A percentile compares a stretch with the other conserved stretches of the same genome.
Evolutionary conservation across 2,888 invertebrate genomes (phyloP).

Genomic region (Odontothrips loti): DNA sequence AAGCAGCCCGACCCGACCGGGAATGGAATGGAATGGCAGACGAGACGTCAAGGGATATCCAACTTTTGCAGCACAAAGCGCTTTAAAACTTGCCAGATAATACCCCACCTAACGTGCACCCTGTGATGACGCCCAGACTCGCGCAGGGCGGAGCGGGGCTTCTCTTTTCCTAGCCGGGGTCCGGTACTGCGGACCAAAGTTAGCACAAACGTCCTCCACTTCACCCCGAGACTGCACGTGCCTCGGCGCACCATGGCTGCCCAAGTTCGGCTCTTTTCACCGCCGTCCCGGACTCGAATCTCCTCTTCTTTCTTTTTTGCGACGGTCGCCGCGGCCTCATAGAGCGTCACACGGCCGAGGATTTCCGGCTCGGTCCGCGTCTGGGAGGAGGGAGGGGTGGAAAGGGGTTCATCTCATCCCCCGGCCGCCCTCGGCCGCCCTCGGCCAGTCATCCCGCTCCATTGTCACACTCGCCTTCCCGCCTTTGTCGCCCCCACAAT

Average conservation of each 20-base stretch:
- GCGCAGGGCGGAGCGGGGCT: no score
- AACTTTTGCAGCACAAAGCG: no score
- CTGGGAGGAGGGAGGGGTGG: neutral
- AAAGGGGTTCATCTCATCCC: neutral
- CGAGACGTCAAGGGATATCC: no score
- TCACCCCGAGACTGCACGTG: no score
- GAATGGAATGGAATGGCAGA: no score
- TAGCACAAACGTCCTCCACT: no score
- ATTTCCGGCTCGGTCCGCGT: neutral
- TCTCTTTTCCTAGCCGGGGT: no score
- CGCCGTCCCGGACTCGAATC: neutral
- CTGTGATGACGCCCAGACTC: no score
- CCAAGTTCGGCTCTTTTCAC: neutral
- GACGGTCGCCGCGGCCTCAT: neutral
- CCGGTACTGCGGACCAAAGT: no score
- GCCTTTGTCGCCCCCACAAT: conserved; percentile 12
- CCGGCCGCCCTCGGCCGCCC: neutral
- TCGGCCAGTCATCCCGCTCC: neutral
- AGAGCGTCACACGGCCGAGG: neutral
- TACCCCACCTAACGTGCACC: no score
- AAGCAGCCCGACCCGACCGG: neutral
- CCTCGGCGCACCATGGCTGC: no score
- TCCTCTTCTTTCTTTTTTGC: neutral
- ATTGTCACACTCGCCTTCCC: neutral
- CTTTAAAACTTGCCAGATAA: no score